These are phyloP conservation scores for Capreolus pygargus DNA, from an alignment of 2,113 vertebrate genomes.

Conservation along the genomic window DNA sequence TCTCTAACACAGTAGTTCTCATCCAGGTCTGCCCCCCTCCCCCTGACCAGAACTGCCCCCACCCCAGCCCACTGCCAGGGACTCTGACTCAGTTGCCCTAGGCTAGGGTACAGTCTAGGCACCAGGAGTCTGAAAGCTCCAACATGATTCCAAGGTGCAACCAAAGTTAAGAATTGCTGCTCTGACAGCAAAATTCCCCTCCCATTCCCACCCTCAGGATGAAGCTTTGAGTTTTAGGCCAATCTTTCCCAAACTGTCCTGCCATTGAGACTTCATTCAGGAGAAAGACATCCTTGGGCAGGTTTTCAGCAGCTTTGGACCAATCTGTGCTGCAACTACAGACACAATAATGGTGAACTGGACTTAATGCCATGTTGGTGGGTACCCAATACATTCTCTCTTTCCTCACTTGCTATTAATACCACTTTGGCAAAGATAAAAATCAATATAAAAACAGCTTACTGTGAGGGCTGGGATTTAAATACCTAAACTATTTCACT, in stretches of 20 bases:
- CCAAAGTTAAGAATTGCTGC: background rate
- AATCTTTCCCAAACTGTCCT: background rate
- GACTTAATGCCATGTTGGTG: background rate
- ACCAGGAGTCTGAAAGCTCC: background rate
- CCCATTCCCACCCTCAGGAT: background rate
- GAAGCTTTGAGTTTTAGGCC: background rate
- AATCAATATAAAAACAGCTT: slow-evolving; percentile 35
- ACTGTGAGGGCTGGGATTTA: background rate
- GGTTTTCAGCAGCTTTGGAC: background rate
- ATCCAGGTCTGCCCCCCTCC: background rate
- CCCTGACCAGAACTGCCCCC: background rate
- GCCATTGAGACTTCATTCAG: background rate
- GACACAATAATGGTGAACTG: background rate
- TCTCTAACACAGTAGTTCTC: background rate
- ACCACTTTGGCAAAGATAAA: background rate
- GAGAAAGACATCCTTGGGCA: background rate
- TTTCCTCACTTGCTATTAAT: background rate
- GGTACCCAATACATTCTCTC: background rate
- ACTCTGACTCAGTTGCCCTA: background rate
- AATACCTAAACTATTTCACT: background rate
- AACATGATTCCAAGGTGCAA: background rate
- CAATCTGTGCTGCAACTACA: background rate
- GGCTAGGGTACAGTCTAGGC: background rate
- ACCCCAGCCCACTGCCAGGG: background rate
- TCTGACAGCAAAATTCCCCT: background rate